Evolutionary conservation across 2,888 invertebrate genomes (phyloP).

Genomic region (Dasysyrphus tricinctus): DNA sequence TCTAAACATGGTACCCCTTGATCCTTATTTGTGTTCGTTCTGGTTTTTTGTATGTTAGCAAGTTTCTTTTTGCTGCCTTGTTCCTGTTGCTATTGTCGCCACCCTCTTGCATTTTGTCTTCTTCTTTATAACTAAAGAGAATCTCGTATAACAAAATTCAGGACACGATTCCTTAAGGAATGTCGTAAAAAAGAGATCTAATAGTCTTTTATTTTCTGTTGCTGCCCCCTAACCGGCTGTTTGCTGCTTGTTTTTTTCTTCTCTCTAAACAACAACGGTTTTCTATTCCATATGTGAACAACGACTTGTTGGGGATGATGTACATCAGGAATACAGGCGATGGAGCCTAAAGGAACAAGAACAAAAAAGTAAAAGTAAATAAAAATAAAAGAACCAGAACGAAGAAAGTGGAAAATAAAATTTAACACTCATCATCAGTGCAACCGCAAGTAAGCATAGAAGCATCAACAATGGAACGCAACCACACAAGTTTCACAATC

Average conservation of each 20-base stretch:
- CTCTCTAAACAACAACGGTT: constrained; percentile 25
- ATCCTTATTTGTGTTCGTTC: constrained; percentile 69
- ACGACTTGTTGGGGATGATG: constrained; percentile 15
- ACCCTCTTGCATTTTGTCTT: background rate
- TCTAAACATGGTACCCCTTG: constrained; percentile 59
- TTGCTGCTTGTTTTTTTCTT: constrained; percentile 7
- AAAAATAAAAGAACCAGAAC: constrained; percentile 65
- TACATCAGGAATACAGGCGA: background rate
- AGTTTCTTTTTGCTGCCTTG: constrained; percentile 30
- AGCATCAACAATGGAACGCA: constrained; percentile 48
- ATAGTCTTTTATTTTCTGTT: constrained; percentile 68
- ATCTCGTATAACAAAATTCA: constrained; percentile 68
- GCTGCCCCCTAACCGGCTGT: constrained; percentile 30
- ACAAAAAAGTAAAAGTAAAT: constrained; percentile 61
- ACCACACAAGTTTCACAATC: constrained; percentile 61
- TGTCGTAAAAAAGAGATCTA: constrained; percentile 73
- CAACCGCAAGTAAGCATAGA: constrained; percentile 26
- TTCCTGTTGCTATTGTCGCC: background rate
- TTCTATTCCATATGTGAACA: constrained; percentile 48
- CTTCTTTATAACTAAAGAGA: constrained; percentile 31
- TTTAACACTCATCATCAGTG: constrained; percentile 73
- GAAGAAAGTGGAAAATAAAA: constrained; percentile 65
- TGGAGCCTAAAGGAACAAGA: background rate
- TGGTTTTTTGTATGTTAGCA: constrained; percentile 51
- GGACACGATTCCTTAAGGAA: constrained; percentile 72